Evolutionary conservation across 1,140 invertebrate genomes (phyloP).

Genomic region (Macrobrachium nipponense): DNA sequence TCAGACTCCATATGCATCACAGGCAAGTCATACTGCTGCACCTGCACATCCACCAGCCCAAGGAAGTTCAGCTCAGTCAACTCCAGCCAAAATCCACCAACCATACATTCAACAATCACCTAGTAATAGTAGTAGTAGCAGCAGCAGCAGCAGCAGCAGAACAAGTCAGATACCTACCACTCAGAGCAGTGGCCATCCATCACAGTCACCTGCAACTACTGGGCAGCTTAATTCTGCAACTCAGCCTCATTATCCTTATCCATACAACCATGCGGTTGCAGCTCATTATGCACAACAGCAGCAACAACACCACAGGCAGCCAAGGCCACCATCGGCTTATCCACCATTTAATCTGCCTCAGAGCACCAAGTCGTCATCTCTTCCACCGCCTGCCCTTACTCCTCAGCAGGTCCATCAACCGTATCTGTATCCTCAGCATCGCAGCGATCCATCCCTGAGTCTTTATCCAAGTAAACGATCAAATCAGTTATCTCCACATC

Average conservation of each 20-base stretch:
- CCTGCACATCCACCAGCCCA: constrained; percentile 8
- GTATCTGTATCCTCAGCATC: constrained; percentile 47
- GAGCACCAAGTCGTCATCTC: constrained; percentile 22
- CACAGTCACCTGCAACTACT: constrained; percentile 4
- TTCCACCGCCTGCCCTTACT: constrained; percentile 32
- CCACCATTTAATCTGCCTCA: constrained; percentile 38
- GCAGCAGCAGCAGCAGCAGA: constrained; percentile 6
- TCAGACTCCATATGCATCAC: constrained; percentile 31
- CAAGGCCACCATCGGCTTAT: constrained; percentile 24
- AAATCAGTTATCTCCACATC: constrained; percentile 51
- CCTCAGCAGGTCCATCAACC: constrained; percentile 42
- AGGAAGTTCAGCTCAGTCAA: constrained; percentile 10
- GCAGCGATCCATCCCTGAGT: constrained; percentile 25
- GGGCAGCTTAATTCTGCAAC: not conserved
- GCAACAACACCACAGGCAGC: not conserved
- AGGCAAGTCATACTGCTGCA: constrained; percentile 24
- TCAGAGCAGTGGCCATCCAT: constrained; percentile 21
- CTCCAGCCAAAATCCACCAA: constrained; percentile 35
- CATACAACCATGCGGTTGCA: constrained; percentile 7
- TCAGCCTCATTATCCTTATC: constrained; percentile 28
- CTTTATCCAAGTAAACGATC: constrained; percentile 34
- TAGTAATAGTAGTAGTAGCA: constrained; percentile 20
- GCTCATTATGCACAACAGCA: constrained; percentile 27
- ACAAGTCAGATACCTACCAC: not conserved
- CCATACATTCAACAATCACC: constrained; percentile 27